These are phyloP conservation scores for Drosophila ezoana DNA, from an alignment of 2,888 invertebrate species.

Conservation along the genomic window DNA sequence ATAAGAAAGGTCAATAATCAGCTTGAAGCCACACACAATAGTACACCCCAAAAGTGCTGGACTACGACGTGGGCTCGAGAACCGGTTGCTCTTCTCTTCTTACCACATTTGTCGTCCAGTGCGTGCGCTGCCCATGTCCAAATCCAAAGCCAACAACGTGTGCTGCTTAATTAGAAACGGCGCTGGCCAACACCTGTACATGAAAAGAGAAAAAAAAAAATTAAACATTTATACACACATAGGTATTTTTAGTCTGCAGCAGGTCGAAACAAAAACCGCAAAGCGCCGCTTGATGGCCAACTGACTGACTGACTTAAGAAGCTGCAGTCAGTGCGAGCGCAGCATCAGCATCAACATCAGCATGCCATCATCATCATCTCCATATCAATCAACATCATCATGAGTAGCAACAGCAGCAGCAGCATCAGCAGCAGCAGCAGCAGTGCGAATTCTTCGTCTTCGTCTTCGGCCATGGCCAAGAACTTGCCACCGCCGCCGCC, in stretches of 20 bases:
- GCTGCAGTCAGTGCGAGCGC: constrained; percentile 42
- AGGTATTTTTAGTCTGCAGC: constrained; percentile 27
- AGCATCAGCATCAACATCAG: constrained; percentile 35
- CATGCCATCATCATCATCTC: constrained; percentile 55
- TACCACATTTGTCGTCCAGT: constrained; percentile 46
- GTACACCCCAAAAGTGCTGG: constrained; percentile 39
- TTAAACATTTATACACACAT: background rate
- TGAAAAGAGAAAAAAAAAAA: constrained; percentile 20
- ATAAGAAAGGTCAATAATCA: constrained; percentile 74
- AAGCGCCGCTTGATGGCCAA: constrained; percentile 77
- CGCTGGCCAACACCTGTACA: constrained; percentile 72
- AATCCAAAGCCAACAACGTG: constrained; percentile 44
- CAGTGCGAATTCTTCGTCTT: constrained; percentile 65
- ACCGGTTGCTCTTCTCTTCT: constrained; percentile 51
- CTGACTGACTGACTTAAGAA: constrained; percentile 70
- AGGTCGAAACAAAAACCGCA: constrained; percentile 59
- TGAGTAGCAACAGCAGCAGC: constrained; percentile 32
- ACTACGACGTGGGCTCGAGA: constrained; percentile 39
- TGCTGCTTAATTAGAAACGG: constrained; percentile 76
- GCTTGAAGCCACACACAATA: constrained; percentile 48
- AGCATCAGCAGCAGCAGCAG: constrained; percentile 18
- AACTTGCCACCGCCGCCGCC: constrained; percentile 51
- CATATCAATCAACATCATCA: constrained; percentile 56
- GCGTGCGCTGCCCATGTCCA: constrained; percentile 34
- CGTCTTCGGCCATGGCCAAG: constrained; percentile 77